These are phyloP conservation scores for Erebia palarica DNA, from an alignment of 2,888 invertebrate genomes.

Conservation along the genomic window DNA sequence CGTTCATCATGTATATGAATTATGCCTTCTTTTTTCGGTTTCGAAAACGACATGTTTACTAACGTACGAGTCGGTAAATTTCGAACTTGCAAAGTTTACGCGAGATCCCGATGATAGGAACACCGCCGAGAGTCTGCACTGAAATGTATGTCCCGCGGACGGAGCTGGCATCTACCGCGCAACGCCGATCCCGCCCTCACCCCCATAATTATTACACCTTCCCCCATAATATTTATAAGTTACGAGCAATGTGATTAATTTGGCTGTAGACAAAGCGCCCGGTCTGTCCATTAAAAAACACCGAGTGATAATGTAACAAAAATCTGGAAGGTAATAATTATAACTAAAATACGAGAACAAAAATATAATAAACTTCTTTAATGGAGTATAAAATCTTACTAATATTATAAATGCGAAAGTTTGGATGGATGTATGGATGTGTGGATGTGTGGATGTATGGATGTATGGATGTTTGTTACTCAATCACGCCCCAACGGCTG, in stretches of 20 bases:
- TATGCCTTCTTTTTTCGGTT: conserved; percentile 47
- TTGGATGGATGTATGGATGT: no score
- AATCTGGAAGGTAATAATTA: no score
- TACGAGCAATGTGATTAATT: neutral
- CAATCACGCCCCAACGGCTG: no score
- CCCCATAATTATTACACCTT: conserved; percentile 23
- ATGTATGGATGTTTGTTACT: no score
- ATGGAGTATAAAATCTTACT: no score
- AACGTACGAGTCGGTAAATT: neutral
- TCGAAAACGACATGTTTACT: conserved; percentile 47
- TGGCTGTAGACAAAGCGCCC: neutral
- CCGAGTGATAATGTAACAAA: no score
- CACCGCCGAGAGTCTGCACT: conserved; percentile 45
- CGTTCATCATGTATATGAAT: conserved; percentile 55
- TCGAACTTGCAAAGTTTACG: conserved; percentile 18
- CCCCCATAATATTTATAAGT: neutral
- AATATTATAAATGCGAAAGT: no score
- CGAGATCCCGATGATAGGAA: conserved; percentile 41
- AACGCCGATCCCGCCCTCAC: conserved; percentile 39
- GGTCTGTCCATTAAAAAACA: no score
- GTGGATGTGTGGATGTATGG: no score
- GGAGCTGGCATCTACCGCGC: conserved; percentile 41
- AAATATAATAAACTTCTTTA: no score
- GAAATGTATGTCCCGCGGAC: conserved; percentile 38
- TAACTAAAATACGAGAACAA: no score